These are phyloP conservation scores for Archaeoteleia sp. DNA, from an alignment of 2,888 invertebrate species.

Conservation along the genomic window DNA sequence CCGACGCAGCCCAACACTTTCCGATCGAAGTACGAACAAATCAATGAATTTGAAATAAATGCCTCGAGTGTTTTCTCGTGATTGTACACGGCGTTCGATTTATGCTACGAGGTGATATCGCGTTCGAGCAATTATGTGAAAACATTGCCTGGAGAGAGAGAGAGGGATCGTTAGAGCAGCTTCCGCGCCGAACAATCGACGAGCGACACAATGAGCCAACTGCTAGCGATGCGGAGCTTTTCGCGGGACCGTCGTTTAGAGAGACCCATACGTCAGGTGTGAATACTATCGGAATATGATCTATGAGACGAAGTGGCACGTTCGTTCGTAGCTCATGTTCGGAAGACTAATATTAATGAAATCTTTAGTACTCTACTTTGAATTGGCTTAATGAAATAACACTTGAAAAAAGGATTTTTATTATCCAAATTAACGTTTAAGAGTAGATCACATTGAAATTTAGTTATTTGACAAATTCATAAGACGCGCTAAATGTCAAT, in stretches of 20 bases:
- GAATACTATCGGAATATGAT: slow-evolving; percentile 40
- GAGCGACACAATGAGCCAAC: slow-evolving; percentile 36
- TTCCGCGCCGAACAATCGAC: slow-evolving; percentile 41
- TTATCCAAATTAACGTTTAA: too few species aligned
- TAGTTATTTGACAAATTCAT: too few species aligned
- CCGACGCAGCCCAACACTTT: not conserved
- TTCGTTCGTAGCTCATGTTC: slow-evolving; percentile 22
- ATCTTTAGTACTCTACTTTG: too few species aligned
- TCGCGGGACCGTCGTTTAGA: slow-evolving; percentile 41
- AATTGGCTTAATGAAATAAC: too few species aligned
- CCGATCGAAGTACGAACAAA: slow-evolving; percentile 2
- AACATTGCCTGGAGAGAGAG: slow-evolving; percentile 25
- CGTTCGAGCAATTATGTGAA: slow-evolving; percentile 38
- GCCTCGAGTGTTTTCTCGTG: not conserved
- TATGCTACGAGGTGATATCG: slow-evolving; percentile 20
- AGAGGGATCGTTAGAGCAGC: slow-evolving; percentile 27
- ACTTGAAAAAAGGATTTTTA: too few species aligned
- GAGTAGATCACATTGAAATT: too few species aligned
- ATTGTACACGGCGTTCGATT: not conserved
- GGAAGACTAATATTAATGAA: too few species aligned
- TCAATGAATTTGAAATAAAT: slow-evolving; percentile 5
- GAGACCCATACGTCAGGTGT: slow-evolving; percentile 42
- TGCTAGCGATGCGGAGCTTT: slow-evolving; percentile 27
- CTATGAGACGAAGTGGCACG: slow-evolving; percentile 25
- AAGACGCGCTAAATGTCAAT: too few species aligned